Base-by-base conservation (phyloP, 2,797 vertebrate genomes). In the Pampus argenteus region DNA sequence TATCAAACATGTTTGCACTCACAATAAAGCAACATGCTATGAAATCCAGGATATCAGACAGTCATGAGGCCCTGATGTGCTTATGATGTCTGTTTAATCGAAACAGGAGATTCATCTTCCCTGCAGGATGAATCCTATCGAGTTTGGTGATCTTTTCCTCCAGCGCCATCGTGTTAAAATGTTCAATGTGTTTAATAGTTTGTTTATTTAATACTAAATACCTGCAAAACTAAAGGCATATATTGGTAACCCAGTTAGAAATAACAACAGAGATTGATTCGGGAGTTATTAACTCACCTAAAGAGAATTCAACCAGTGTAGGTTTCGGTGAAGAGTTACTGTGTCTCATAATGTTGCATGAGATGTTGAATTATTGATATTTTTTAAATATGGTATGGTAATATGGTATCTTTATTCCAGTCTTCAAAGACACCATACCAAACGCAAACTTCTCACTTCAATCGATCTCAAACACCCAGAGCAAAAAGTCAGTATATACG, bases 1-100 rank as follows among this genome's bases (percentile, higher is more conserved):
- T 36, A 20, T 69, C 51, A 68, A 76, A 71, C 40, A 42, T 65
- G 34, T 52, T 77, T 28, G 25, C 23, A 38, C 28, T 55, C 66
- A 50, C 18, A 54, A 28, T 56, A 57, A 51, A 47, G 26, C 62
- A 25, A 63, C 8, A 34, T 59, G 57, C 36, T 57, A 18, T 11
- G 2, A 47, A 29, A 29, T 36, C 36, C 11, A 25, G 28, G 18
- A 25, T 31, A 31, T n/a, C 8, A n/a, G 50, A 48, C 23, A 54
- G 64, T 48, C 45, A 36, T 3, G 2, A 63, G 40, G 34, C 25
- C 25, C 2, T 1, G 26, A 20, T 14, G 22, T 38, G 66, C 15
- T 34, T 34, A 14, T 18, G 51, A 55, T 51, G 29, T 17, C 29
- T 31, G 25, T 31, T 17, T 52, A 20, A 29, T 14, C 26, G n/a